A percentile compares a stretch with the other conserved stretches of the same genome.
These are phyloP conservation scores for Drosophila quadrilineata DNA, from an alignment of 1,140 invertebrate species.

Conservation along the genomic window DNA sequence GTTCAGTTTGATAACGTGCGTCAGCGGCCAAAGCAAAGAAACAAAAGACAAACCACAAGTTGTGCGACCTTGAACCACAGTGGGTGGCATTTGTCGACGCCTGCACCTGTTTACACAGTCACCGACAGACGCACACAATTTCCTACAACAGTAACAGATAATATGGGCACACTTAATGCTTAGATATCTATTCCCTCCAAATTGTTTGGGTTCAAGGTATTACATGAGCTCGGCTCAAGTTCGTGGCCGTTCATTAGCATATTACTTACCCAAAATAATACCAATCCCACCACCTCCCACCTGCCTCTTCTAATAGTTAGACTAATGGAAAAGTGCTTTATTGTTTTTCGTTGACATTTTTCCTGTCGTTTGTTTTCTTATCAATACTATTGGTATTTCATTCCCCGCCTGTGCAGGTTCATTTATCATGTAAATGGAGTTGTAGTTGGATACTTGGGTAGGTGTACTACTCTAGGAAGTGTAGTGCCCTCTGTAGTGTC, in stretches of 20 bases:
- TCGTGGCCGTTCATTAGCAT: conserved; percentile 75
- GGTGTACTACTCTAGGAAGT: conserved; percentile 31
- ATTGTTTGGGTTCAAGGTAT: conserved; percentile 47
- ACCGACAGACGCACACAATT: conserved; percentile 22
- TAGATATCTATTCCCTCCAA: conserved; percentile 10
- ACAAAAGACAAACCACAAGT: conserved; percentile 9
- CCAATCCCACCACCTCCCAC: neutral
- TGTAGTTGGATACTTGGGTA: conserved; percentile 5
- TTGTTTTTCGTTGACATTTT: conserved; percentile 33
- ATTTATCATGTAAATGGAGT: conserved; percentile 17
- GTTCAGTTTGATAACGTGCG: conserved; percentile 16
- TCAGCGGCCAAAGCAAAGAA: conserved; percentile 1
- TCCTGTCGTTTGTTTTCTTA: conserved; percentile 50
- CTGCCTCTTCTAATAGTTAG: conserved; percentile 41
- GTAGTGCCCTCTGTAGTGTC: conserved; percentile 52
- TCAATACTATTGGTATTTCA: conserved; percentile 48
- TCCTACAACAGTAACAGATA: conserved; percentile 51
- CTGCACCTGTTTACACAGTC: conserved; percentile 57
- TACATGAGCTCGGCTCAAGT: conserved; percentile 57
- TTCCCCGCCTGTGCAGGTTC: no score
- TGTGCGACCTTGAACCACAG: conserved; percentile 61
- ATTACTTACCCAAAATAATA: conserved; percentile 42
- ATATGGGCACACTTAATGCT: conserved; percentile 27
- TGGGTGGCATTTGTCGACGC: conserved; percentile 36
- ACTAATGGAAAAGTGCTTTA: conserved; percentile 52